Evolutionary conservation across 2,797 vertebrate genomes (phyloP), one percentile per base, ranked within the genome.

Genomic region (Galagoides demidoff): DNA sequence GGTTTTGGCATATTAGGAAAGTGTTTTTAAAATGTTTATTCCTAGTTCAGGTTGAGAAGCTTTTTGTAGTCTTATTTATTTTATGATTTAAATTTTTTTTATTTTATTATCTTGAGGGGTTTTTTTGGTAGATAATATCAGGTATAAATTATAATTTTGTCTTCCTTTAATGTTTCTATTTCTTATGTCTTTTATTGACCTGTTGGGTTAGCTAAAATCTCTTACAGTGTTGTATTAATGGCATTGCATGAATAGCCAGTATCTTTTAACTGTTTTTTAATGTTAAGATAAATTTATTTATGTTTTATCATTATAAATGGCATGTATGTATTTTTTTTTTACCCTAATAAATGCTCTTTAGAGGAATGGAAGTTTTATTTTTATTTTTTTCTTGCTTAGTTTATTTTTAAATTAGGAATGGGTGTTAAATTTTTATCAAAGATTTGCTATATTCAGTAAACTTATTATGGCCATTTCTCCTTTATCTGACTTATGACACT

Each of bases 351-450:
- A 63, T 76, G 34, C 7, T 94, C 5, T 84, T 10, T 84, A 92
- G 59, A 78, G 23, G 64, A 92, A 25, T 83, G 20, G 27, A 85
- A 61, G 17, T 59, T 87, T 43, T n/a, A 45, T 23, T 59, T 87
- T 43, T n/a, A 45, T 23, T 25, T 63, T 86, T 83, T 74, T 22
- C 66, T 89, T 90, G 34, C 13, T 59, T 91, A 85, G 23, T 73
- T 89, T 85, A 61, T 70, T 92, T 89, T 90, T 86, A 11, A 83
- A n/a, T 91, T 87, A 91, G n/a, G 37, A 88, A 71, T 64, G 27
- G 71, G 13, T 52, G 11, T 85, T 88, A 90, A 45, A 23, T 97
- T 86, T 86, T 89, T 59, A 89, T 49, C 17, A 31, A 74, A 89
- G 3, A 0, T 92, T 81, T 70, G 13, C 43, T 61, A 31, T 23